Percentiles rank a stretch among this genome's conserved stretches.
These are phyloP conservation scores for Heliconius hewitsoni DNA, from an alignment of 1,140 invertebrate species.

Conservation along the genomic window DNA sequence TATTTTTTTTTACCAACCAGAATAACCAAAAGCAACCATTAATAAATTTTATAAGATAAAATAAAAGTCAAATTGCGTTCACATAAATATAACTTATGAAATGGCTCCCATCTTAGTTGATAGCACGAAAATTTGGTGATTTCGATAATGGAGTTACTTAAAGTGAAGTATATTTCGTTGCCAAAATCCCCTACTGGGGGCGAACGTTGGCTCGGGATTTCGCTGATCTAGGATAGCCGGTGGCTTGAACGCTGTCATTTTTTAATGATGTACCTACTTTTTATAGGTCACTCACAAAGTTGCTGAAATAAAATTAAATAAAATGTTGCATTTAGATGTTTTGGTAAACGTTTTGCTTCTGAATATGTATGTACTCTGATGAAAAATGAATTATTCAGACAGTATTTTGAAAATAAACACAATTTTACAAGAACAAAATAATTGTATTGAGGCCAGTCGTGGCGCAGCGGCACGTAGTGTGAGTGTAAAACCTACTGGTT, in stretches of 20 bases:
- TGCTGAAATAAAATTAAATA: background rate
- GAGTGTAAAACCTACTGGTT: too few relatives aligned
- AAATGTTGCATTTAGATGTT: background rate
- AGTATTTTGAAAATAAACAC: background rate
- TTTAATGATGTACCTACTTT: slow-evolving; percentile 18
- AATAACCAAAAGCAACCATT: background rate
- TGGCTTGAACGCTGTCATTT: slow-evolving; percentile 18
- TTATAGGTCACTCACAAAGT: background rate
- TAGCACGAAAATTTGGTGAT: slow-evolving; percentile 30
- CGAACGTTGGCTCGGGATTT: slow-evolving; percentile 24
- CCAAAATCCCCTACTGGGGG: slow-evolving; percentile 22
- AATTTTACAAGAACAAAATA: background rate
- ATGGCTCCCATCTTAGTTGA: slow-evolving; percentile 33
- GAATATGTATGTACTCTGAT: background rate
- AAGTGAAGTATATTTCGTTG: slow-evolving; percentile 32
- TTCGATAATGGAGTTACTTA: slow-evolving; percentile 35
- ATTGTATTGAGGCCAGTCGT: too few relatives aligned
- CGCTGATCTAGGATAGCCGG: slow-evolving; percentile 19
- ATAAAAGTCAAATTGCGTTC: background rate
- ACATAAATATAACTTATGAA: slow-evolving; percentile 9
- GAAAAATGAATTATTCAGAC: background rate
- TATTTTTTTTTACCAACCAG: too few relatives aligned
- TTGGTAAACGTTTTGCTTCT: background rate
- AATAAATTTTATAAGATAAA: background rate
- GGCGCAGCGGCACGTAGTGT: too few relatives aligned